phyloP scores from a whole-genome alignment of 2,888 invertebrate genomes.

The Odontothrips loti region DNA sequence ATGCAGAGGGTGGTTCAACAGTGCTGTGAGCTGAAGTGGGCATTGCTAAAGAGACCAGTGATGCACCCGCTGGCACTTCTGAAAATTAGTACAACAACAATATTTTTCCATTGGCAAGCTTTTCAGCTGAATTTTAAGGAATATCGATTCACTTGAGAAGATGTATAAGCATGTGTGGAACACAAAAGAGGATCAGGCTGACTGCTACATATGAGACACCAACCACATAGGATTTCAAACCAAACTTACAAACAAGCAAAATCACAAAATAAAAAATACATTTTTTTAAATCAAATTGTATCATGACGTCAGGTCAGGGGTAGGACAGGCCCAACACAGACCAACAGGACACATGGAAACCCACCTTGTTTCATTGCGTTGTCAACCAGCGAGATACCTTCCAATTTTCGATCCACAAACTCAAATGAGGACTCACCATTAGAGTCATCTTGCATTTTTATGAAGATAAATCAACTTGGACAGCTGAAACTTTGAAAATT shows the following conservation, averaged over 20 bases:
- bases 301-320: not conserved
- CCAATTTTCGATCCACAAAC: conserved; percentile 46
- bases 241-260: not conserved
- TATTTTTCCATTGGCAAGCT: not conserved
- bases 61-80: conserved; percentile 37
- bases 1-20: conserved; percentile 63
- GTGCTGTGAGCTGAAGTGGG: conserved; percentile 48
- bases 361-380: conserved; percentile 40
- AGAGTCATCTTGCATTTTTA: conserved; percentile 46
- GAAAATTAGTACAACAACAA: not conserved
- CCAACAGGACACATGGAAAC: not conserved
- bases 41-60: conserved; percentile 49
- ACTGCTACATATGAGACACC: too few relatives aligned
- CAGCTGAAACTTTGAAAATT: not conserved
- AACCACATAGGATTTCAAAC: too few relatives aligned
- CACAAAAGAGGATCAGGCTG: not conserved
- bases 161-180: not conserved
- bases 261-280: not conserved
- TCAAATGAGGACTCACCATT: conserved; percentile 49
- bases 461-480: not conserved
- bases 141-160: not conserved
- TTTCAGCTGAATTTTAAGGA: not conserved
- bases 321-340: not conserved
- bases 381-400: conserved; percentile 38
- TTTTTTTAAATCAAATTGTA: not conserved